Percentiles rank a stretch among this genome's conserved stretches.
phyloP scores from a whole-genome alignment of 2,888 invertebrate genomes.

The Pasiphila rectangulata region DNA sequence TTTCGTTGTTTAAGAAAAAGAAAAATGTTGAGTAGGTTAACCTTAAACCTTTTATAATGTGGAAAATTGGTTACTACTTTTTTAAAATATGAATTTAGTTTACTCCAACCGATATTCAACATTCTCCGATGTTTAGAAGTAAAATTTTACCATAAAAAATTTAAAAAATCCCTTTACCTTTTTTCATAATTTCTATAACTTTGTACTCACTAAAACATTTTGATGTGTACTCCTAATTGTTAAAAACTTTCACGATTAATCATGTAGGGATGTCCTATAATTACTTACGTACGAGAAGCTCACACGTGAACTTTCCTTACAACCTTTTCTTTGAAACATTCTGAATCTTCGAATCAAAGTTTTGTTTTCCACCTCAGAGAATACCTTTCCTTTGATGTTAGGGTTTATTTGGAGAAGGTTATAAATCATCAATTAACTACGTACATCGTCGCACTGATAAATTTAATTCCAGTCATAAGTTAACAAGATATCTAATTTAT shows the following conservation, averaged over 20 bases:
- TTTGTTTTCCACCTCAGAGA: constrained; percentile 7
- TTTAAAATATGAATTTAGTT: too few species aligned
- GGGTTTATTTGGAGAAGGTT: neutral
- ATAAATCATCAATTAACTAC: neutral
- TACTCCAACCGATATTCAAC: too few species aligned
- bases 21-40: too few species aligned
- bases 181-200: too few species aligned
- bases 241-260: constrained; percentile 4
- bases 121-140: too few species aligned
- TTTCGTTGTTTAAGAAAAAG: too few species aligned
- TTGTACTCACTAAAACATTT: neutral
- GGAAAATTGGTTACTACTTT: too few species aligned
- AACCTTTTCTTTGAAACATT: constrained; percentile 12
- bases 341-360: constrained; percentile 18
- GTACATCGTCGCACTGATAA: constrained; percentile 5
- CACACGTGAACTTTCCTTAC: constrained; percentile 3
- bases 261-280: constrained; percentile 7
- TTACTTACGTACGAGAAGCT: constrained; percentile 7
- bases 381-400: constrained; percentile 5
- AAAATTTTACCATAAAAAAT: too few species aligned
- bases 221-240: neutral
- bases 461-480: too few species aligned
- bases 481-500: too few species aligned
- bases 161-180: too few species aligned
- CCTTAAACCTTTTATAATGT: too few species aligned